Conservation (phyloP, 2,888 invertebrate genomes). For the Chesias legatella region DNA sequence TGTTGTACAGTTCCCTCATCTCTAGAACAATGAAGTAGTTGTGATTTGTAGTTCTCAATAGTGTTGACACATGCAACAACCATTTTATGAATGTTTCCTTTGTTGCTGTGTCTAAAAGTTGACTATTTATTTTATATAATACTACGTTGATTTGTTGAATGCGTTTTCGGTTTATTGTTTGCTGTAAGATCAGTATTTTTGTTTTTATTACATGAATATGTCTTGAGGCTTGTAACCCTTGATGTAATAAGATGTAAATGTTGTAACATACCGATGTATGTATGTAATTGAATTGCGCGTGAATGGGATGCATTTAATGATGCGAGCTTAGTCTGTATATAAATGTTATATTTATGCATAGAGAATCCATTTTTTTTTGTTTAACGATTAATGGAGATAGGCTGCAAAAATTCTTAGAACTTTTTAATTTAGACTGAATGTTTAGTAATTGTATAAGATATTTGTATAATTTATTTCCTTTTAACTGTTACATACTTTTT, state of each 20-base stretch:
- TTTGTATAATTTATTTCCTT: slow-evolving; percentile 23
- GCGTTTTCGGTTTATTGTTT: slow-evolving; percentile 11
- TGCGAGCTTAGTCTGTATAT: slow-evolving; percentile 69
- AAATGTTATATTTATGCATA: slow-evolving; percentile 65
- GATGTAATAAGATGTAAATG: slow-evolving; percentile 38
- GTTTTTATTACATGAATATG: slow-evolving; percentile 34
- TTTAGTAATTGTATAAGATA: slow-evolving; percentile 23
- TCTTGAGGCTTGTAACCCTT: slow-evolving; percentile 17
- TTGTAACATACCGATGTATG: slow-evolving; percentile 43
- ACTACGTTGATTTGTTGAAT: slow-evolving; percentile 15
- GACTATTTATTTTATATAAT: slow-evolving; percentile 27
- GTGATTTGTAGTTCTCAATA: slow-evolving; percentile 27
- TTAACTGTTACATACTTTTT: slow-evolving; percentile 15
- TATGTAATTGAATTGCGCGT: slow-evolving; percentile 42
- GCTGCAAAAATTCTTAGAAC: slow-evolving; percentile 22
- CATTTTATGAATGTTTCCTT: slow-evolving; percentile 4
- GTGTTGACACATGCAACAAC: too few relatives aligned
- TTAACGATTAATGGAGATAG: slow-evolving; percentile 39
- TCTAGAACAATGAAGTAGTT: slow-evolving; percentile 23
- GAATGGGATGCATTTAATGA: slow-evolving; percentile 52
- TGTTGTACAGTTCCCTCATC: slow-evolving; percentile 7
- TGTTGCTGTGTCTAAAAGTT: slow-evolving; percentile 20
- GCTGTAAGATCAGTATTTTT: slow-evolving; percentile 41
- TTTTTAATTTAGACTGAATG: slow-evolving; percentile 27
- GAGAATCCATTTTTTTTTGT: slow-evolving; percentile 46